Evolutionary conservation across 2,797 vertebrate genomes (phyloP).

Genomic region (Sarcoramphus papa): DNA sequence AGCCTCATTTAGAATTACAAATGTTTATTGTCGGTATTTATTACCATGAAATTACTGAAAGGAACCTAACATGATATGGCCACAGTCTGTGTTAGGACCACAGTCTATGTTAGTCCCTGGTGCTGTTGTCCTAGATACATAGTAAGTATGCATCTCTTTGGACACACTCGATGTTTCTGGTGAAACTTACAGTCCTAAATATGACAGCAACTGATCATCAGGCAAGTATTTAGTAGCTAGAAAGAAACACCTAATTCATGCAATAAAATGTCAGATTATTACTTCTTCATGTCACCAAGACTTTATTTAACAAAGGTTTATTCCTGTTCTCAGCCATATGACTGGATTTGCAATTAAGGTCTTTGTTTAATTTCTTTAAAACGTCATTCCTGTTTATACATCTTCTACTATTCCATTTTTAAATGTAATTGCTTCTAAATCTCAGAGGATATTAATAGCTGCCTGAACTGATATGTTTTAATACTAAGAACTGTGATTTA

Average conservation of each 20-base stretch:
- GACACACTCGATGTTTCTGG: not conserved
- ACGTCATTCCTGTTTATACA: slow-evolving; percentile 65
- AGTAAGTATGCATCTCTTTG: not conserved
- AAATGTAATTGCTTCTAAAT: slow-evolving; percentile 72
- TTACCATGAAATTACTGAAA: not conserved
- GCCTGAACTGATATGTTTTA: slow-evolving; percentile 60
- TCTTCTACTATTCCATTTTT: slow-evolving; percentile 56
- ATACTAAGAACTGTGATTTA: slow-evolving; percentile 51
- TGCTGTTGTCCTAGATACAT: not conserved
- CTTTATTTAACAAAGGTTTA: slow-evolving; percentile 62
- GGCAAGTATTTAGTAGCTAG: not conserved
- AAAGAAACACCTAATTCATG: slow-evolving; percentile 36
- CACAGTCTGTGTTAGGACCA: not conserved
- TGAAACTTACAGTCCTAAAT: slow-evolving; percentile 28
- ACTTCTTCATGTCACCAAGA: slow-evolving; percentile 30
- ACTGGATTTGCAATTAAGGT: slow-evolving; percentile 69
- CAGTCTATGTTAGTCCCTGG: not conserved
- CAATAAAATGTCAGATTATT: slow-evolving; percentile 57
- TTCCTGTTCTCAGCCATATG: slow-evolving; percentile 57
- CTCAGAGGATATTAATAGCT: slow-evolving; percentile 64
- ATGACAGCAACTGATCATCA: not conserved
- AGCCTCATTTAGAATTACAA: not conserved
- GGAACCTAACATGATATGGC: not conserved
- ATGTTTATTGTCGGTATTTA: not conserved
- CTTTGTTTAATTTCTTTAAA: slow-evolving; percentile 74